Evolutionary conservation across 2,113 vertebrate species (phyloP).

Genomic region (Falco punctatus): DNA sequence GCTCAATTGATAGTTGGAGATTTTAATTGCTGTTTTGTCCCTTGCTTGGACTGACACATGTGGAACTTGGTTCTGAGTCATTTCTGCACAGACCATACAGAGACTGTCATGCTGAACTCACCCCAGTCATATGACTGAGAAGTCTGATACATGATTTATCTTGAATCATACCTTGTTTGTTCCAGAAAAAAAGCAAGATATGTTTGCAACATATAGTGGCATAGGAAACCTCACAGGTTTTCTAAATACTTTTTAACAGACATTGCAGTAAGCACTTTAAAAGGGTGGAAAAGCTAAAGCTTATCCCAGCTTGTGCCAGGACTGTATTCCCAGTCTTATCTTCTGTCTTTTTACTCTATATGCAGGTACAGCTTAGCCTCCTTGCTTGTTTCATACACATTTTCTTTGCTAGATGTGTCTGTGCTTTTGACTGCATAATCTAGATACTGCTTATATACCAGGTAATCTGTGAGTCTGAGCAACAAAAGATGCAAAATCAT

Average conservation of each 20-base stretch:
- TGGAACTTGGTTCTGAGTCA: neutral
- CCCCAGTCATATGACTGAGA: neutral
- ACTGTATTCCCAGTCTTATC: neutral
- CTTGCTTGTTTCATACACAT: neutral
- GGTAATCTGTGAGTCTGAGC: neutral
- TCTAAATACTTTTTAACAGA: neutral
- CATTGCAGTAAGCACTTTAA: neutral
- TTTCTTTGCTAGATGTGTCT: neutral
- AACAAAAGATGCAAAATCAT: neutral
- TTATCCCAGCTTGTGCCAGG: neutral
- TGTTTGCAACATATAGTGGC: neutral
- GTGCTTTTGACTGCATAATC: neutral
- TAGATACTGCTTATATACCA: neutral
- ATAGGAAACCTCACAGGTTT: neutral
- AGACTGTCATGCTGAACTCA: neutral
- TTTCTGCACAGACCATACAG: neutral
- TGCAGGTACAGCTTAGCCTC: neutral
- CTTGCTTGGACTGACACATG: neutral
- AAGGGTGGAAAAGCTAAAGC: neutral
- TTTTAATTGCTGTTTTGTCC: neutral
- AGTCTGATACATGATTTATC: neutral
- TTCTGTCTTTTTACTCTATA: neutral
- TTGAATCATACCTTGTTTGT: neutral
- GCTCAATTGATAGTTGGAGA: neutral
- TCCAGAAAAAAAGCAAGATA: neutral